Conservation (phyloP, 2,888 invertebrate species). For the Lottia gigantea region DNA sequence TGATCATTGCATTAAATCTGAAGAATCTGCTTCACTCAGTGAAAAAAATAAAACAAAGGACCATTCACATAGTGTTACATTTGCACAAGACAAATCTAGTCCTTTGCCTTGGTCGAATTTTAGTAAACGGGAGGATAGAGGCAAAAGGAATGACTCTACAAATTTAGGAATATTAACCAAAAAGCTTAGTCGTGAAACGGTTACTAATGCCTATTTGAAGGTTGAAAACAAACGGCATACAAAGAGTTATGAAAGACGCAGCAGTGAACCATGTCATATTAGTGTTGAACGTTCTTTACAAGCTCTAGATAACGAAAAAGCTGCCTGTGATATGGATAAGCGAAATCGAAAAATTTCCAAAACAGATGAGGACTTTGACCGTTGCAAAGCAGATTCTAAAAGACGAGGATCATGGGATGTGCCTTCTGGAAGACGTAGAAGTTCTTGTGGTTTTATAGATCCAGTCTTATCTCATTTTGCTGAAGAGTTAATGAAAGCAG, state of each 20-base stretch:
- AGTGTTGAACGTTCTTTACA: conserved; percentile 35
- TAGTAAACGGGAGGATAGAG: background rate
- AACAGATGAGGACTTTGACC: conserved; percentile 52
- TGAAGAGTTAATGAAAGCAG: conserved; percentile 58
- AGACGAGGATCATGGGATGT: conserved; percentile 42
- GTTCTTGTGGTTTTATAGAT: conserved; percentile 56
- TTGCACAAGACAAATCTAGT: background rate
- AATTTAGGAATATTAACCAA: conserved; percentile 27
- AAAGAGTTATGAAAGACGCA: conserved; percentile 46
- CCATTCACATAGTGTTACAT: background rate
- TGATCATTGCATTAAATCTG: background rate
- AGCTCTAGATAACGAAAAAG: conserved; percentile 33
- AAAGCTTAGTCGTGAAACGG: conserved; percentile 44
- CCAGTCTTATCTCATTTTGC: conserved; percentile 60
- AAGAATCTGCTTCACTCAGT: background rate
- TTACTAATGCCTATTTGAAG: conserved; percentile 58
- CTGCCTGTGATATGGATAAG: conserved; percentile 28
- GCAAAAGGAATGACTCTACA: background rate
- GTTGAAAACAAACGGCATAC: conserved; percentile 41
- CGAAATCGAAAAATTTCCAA: conserved; percentile 36
- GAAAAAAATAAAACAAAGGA: background rate
- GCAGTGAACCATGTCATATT: conserved; percentile 57
- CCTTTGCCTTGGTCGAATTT: conserved; percentile 2
- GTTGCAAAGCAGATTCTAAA: conserved; percentile 39
- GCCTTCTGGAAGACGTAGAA: conserved; percentile 35